These are phyloP conservation scores for Microtus richardsoni DNA, from an alignment of 2,113 vertebrate genomes.

Conservation along the genomic window DNA sequence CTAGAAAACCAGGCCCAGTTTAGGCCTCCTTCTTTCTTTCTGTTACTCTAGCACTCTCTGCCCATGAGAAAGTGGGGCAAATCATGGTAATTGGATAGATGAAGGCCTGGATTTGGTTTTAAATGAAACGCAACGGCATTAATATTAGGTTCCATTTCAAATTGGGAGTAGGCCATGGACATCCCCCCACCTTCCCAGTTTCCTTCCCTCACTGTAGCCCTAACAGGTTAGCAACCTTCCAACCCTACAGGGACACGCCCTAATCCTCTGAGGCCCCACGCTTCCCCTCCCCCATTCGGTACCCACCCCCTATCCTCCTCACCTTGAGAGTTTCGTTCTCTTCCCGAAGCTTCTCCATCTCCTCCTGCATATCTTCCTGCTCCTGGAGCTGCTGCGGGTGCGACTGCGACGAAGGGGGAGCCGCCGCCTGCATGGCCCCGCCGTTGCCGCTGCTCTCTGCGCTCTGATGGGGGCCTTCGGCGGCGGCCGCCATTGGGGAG, in stretches of 20 bases:
- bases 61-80: constrained; percentile 42
- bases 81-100: not conserved
- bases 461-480: constrained; percentile 83
- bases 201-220: not conserved
- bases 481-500: constrained; percentile 79
- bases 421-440: constrained; percentile 72
- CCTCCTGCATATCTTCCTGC: constrained; percentile 89
- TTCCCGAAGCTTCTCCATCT: constrained; percentile 93
- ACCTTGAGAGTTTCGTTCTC: constrained; percentile 98
- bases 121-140: not conserved
- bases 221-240: not conserved
- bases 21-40: constrained; percentile 19
- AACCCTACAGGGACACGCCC: constrained; percentile 66
- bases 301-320: constrained; percentile 67
- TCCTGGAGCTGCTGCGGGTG: constrained; percentile 83
- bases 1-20: not conserved
- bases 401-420: constrained; percentile 72
- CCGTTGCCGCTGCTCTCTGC: constrained; percentile 82
- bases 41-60: not conserved
- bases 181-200: not conserved
- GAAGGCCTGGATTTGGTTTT: constrained; percentile 17
- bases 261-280: not conserved
- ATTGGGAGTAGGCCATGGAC: not conserved
- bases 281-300: constrained; percentile 36
- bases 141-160: not conserved